A percentile compares a stretch with the other conserved stretches of the same genome.
Evolutionary conservation across 2,888 invertebrate species (phyloP).

Genomic region (Temnothorax rugatulus): DNA sequence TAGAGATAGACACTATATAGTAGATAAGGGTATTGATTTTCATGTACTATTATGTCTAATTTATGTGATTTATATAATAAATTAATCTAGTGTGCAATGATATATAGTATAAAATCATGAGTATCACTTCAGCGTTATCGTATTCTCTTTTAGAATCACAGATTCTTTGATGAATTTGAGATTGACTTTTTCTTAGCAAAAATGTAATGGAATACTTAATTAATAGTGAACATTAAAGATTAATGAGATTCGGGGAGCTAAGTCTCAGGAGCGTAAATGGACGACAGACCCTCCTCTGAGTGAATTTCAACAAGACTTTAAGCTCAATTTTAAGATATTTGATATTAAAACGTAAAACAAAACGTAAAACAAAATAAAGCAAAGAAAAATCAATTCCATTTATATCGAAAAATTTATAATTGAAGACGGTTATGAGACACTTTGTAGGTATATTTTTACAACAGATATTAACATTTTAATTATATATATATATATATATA

Average conservation of each 20-base stretch:
- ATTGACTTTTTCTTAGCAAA: conserved; percentile 38
- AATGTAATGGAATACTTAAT: conserved; percentile 47
- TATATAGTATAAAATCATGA: background rate
- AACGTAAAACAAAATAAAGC: background rate
- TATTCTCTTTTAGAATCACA: conserved; percentile 12
- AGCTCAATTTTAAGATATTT: conserved; percentile 30
- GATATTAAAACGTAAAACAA: background rate
- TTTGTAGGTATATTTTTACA: background rate
- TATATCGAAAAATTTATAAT: background rate
- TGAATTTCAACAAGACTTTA: conserved; percentile 32
- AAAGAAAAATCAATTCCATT: conserved; percentile 6
- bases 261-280: conserved; percentile 16
- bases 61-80: background rate
- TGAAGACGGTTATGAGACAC: background rate
- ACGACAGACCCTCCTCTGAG: background rate
- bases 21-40: background rate
- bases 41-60: background rate
- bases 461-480: background rate
- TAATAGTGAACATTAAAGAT: conserved; percentile 41
- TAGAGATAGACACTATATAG: background rate
- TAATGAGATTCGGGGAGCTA: conserved; percentile 28
- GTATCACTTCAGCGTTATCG: background rate
- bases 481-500: background rate
- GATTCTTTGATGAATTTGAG: conserved; percentile 43
- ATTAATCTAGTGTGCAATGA: conserved; percentile 16